Evolutionary conservation across 2,888 invertebrate species (phyloP).

Genomic region (Tinea pellionella): DNA sequence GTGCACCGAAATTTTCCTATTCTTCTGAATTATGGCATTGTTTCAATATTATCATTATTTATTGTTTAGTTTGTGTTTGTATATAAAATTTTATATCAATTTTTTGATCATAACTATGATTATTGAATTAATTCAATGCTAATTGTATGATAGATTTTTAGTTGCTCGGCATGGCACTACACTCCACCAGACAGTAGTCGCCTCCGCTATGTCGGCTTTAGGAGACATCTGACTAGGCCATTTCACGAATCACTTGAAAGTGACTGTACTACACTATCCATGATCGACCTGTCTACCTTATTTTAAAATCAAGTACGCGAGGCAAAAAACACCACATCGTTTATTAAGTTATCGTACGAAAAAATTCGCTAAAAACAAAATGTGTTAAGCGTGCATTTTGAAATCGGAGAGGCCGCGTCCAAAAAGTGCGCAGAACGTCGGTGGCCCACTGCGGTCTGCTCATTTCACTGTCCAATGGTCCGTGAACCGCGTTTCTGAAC

Average conservation of each 20-base stretch:
- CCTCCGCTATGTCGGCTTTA: too few relatives aligned
- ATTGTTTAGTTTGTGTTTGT: neutral
- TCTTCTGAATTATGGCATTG: neutral
- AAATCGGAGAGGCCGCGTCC: conserved; percentile 50
- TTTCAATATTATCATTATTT: neutral
- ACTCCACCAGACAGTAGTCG: too few relatives aligned
- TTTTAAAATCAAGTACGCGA: too few relatives aligned
- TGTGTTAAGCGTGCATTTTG: conserved; percentile 21
- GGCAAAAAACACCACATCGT: neutral
- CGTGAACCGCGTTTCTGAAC: conserved; percentile 48
- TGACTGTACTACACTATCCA: too few relatives aligned
- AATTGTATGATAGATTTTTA: too few relatives aligned
- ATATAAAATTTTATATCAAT: neutral
- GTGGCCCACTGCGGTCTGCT: conserved; percentile 42
- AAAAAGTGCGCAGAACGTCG: conserved; percentile 37
- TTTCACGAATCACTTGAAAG: too few relatives aligned
- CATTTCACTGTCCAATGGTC: conserved; percentile 61
- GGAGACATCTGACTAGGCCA: too few relatives aligned
- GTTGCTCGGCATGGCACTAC: too few relatives aligned
- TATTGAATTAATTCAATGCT: neutral
- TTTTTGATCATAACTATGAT: neutral
- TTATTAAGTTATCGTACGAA: conserved; percentile 10
- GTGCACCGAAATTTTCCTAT: neutral
- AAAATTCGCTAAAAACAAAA: neutral
- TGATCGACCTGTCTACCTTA: too few relatives aligned